Percentiles rank a stretch among this genome's conserved stretches.
Evolutionary conservation across 2,113 vertebrate species (phyloP).

Genomic region (Hippocampus mohnikei): DNA sequence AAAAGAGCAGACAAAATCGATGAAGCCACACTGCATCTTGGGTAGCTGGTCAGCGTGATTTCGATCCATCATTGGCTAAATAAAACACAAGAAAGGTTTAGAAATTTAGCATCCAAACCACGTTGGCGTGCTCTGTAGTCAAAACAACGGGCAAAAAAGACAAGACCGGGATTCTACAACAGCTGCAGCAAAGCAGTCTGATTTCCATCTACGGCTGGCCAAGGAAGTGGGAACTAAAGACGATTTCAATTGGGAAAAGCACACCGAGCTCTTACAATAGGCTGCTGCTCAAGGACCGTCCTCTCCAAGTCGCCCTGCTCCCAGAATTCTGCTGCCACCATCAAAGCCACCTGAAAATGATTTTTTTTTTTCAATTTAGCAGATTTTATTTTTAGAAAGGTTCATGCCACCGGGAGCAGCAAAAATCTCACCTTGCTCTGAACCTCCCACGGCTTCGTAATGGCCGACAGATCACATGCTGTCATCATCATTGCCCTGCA

Average conservation of each 20-base stretch:
- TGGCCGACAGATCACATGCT: conserved; percentile 93
- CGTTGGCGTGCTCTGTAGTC: no score
- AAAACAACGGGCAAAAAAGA: no score
- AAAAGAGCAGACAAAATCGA: conserved; percentile 97
- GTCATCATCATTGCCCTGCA: conserved; percentile 99
- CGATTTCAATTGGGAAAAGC: not conserved
- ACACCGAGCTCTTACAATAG: conserved; percentile 80
- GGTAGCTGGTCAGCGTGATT: conserved; percentile 90
- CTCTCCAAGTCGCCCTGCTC: conserved; percentile 96
- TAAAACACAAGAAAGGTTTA: no score
- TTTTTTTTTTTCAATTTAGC: no score
- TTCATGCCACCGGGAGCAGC: not conserved
- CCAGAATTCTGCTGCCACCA: conserved; percentile 98
- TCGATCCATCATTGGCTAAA: conserved; percentile 98
- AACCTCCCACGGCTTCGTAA: conserved; percentile 98
- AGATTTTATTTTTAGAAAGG: no score
- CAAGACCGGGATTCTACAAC: no score
- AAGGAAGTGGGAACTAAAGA: no score
- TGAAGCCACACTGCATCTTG: conserved; percentile 98
- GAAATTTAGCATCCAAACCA: no score
- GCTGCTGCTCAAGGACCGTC: conserved; percentile 89
- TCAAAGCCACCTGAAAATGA: conserved; percentile 84
- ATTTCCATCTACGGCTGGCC: no score
- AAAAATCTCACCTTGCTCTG: conserved; percentile 84
- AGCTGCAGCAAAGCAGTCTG: no score